Base-by-base conservation (phyloP, 2,888 invertebrate genomes). In the Polyommatus icarus region DNA sequence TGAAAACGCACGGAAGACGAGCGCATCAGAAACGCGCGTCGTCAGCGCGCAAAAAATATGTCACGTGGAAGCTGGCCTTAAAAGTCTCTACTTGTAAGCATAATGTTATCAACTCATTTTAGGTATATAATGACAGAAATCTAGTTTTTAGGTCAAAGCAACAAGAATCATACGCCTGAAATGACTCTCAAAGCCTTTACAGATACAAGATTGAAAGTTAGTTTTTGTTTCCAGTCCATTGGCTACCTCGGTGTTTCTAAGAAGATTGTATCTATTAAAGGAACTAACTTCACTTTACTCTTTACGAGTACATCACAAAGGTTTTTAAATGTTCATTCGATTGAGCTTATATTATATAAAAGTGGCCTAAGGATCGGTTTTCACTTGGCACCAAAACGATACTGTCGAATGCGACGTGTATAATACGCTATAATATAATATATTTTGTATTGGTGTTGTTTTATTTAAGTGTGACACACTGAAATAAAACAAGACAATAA, bases 61-160 rank as follows among this genome's bases (percentile, higher is more conserved):
- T 36, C 36, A 6, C 6, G 36, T 36, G 36, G 6, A 36, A 32
- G 32, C 24, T 24, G 32, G 32, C 32, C 32, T 3, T 32, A 32
- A 32, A 59, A 59, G 3, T n/a, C 7, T 10, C 59, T n/a, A 59
- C n/a, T n/a, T 20, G 59, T 18, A 20, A 46, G 10, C 8, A 20
- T 24, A 59, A 59, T 61, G 10, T 12, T 7, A 24, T 61, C 29
- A 50, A 50, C 15, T 50, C 2, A 8, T 15, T 71, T 36, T 18
- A 71, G 3, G 3, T 40, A 7, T 40, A 71, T 71, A 10, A 36
- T 40, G 10, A 40, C 71, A 20, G 3, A 40, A 36, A n/a, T 36
- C 7, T 32, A 32, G 40, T 71, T 40, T 40, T 71, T 71, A n/a
- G n/a, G 40, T 71, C 67, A 71, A 71, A 40, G 20, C 72, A 20